These are phyloP conservation scores for Orchestia grillus DNA, from an alignment of 1,140 invertebrate genomes.

Conservation along the genomic window DNA sequence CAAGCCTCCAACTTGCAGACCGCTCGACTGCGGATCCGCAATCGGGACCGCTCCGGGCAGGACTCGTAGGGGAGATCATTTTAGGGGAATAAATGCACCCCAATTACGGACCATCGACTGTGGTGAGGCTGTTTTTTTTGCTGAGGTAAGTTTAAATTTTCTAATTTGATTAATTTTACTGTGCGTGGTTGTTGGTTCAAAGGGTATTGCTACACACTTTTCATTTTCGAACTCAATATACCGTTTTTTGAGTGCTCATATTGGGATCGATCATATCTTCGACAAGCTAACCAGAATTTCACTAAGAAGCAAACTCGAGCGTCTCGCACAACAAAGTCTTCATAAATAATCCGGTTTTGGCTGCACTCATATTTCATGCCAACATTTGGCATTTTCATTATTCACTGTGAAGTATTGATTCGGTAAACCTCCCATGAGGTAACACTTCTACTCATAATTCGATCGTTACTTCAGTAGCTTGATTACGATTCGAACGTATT, in stretches of 20 bases:
- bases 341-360: not conserved
- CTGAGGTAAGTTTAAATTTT: not conserved
- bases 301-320: not conserved
- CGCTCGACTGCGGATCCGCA: not conserved
- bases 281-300: too few species aligned
- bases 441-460: too few species aligned
- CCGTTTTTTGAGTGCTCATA: too few species aligned
- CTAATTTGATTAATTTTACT: not conserved
- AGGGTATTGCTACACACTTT: too few species aligned
- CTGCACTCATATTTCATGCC: not conserved
- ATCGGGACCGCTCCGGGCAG: not conserved
- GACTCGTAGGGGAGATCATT: not conserved
- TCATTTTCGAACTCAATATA: too few species aligned
- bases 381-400: not conserved
- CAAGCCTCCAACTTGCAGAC: slow-evolving; percentile 47
- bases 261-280: too few species aligned
- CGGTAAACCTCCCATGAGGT: too few species aligned
- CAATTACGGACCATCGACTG: not conserved
- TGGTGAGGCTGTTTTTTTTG: not conserved
- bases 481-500: too few species aligned
- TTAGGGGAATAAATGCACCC: not conserved
- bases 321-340: not conserved
- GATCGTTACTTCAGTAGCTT: too few species aligned
- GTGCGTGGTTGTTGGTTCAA: not conserved
- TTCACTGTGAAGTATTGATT: too few species aligned